Percentiles rank a stretch among this genome's conserved stretches.
phyloP scores from a whole-genome alignment of 2,113 vertebrate species.

The Macrotis lagotis region DNA sequence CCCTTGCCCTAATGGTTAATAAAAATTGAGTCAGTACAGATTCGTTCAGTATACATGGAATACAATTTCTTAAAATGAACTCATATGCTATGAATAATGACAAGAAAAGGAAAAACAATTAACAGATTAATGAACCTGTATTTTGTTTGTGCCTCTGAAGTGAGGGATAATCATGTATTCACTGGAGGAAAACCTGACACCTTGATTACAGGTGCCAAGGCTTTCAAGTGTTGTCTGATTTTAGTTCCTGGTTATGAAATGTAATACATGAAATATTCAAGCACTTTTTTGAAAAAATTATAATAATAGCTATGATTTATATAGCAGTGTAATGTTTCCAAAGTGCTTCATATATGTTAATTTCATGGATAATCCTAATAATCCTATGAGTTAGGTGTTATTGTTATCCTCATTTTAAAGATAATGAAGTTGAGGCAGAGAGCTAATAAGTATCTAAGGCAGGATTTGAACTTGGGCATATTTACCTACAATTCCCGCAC shows the following conservation, averaged over 20 bases:
- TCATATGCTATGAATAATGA: not conserved
- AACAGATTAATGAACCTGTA: not conserved
- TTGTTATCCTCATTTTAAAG: not conserved
- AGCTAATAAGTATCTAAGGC: not conserved
- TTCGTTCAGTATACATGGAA: not conserved
- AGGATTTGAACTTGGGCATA: not conserved
- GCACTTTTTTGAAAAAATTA: not conserved
- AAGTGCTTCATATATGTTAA: not conserved
- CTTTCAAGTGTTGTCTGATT: not conserved
- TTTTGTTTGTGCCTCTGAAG: not conserved
- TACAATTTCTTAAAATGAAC: not conserved
- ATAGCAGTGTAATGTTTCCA: not conserved
- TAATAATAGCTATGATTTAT: not conserved
- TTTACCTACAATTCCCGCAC: not conserved
- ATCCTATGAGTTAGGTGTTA: not conserved
- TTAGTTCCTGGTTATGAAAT: not conserved
- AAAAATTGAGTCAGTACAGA: not conserved
- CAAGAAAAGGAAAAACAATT: conserved; percentile 4
- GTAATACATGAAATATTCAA: not conserved
- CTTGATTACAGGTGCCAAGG: not conserved
- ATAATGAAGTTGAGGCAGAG: not conserved
- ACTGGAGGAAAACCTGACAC: not conserved
- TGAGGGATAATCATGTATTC: not conserved
- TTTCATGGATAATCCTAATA: not conserved
- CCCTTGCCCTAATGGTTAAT: not conserved